phyloP scores from a whole-genome alignment of 2,113 vertebrate species.

The Pelvicachromis taeniatus region DNA sequence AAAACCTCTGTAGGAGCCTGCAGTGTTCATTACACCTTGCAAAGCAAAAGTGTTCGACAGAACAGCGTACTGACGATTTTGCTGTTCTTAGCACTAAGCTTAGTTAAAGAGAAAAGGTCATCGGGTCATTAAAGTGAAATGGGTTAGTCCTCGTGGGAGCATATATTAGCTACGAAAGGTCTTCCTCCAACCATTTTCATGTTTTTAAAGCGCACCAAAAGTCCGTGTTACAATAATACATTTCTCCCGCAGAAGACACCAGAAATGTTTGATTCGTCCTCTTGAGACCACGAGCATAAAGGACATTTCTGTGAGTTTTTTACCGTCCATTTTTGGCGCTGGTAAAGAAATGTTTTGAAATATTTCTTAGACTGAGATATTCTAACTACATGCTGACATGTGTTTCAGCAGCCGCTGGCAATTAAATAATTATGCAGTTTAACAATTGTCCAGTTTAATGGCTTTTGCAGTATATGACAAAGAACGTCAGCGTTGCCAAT shows the following conservation, averaged over 20 bases:
- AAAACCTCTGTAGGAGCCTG: constrained; percentile 10
- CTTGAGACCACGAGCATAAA: neutral
- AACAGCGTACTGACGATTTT: neutral
- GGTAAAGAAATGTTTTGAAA: neutral
- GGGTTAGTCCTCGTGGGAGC: neutral
- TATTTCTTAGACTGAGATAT: neutral
- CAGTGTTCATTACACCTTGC: constrained; percentile 31
- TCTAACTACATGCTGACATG: neutral
- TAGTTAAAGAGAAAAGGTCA: constrained; percentile 18
- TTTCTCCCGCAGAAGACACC: neutral
- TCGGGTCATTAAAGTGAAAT: constrained; percentile 18
- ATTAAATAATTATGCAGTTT: neutral
- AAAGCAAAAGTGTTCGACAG: constrained; percentile 13
- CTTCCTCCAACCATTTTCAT: neutral
- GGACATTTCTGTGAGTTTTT: neutral
- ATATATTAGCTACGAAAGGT: neutral
- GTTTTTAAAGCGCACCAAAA: neutral
- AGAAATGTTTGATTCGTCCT: neutral
- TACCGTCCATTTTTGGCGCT: neutral
- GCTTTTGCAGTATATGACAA: neutral
- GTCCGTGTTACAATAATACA: neutral
- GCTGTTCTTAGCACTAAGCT: neutral
- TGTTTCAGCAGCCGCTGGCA: neutral
- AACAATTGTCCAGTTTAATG: neutral
- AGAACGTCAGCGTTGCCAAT: neutral